Base-by-base conservation (phyloP, 2,113 vertebrate genomes). In the Oryzias melastigma region DNA sequence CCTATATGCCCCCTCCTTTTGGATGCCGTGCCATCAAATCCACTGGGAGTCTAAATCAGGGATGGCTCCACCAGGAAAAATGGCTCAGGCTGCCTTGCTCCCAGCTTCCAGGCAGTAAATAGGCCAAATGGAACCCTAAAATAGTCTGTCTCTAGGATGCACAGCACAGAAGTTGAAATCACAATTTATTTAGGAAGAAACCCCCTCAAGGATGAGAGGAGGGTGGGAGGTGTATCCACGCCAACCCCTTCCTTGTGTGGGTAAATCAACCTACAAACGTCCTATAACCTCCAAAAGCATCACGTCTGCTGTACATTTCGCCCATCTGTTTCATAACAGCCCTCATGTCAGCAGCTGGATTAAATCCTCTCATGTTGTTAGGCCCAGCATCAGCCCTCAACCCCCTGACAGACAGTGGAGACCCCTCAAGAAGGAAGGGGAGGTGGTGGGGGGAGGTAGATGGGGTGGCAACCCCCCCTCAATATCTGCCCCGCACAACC, bases 251-350 rank as follows among this genome's bases (percentile, higher is more conserved):
- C 81, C 75, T 62, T 65, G 76, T 58, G 77, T 29, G 76, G 63
- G 65, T 43, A 63, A 58, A 73, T 42, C 53, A 71, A 59, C 52
- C 77, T 75, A 19, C 75, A 77, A 56, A 65, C 22, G 56, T 72
- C 71, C 80, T 52, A 64, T 55, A 48, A 53, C 46, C 60, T 50
- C 44, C 62, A 6, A 61, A 68, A 54, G 57, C 65, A 65, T 69
- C 2, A 41, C 47, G 52, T 65, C 65, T 68, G 62, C 75, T 83
- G 71, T 83, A 35, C 77, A 79, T 74, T 75, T 67, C 42, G 61
- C 69, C 78, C 75, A 74, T 74, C 45, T 72, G 70, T 84, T 87
- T 84, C 71, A 19, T 87, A 80, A 81, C 66, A 44, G 67, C 59
- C 61, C 64, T 75, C 73, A 75, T 74, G 62, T 71, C 69, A 79